Conservation (phyloP, 2,888 invertebrate species). For the Masnerella sp. region DNA sequence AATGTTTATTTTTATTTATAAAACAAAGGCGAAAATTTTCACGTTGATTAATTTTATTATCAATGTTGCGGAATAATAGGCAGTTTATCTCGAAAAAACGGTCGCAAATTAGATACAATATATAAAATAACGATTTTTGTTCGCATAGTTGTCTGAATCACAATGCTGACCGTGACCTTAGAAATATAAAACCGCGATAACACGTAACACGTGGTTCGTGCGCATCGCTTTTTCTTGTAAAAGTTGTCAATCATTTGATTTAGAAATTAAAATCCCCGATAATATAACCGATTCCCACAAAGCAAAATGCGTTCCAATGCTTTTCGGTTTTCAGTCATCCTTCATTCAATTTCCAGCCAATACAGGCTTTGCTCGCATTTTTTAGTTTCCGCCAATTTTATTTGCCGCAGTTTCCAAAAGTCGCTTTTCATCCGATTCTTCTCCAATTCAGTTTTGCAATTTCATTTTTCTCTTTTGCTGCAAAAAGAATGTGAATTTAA, state of each 20-base stretch:
- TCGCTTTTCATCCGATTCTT: no score
- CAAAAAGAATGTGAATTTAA: no score
- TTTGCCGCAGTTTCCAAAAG: no score
- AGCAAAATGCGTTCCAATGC: background rate
- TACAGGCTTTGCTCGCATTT: background rate
- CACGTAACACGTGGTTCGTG: slow-evolving; percentile 50
- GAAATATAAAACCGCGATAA: slow-evolving; percentile 55
- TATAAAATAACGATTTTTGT: slow-evolving; percentile 39
- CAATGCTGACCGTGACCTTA: slow-evolving; percentile 60
- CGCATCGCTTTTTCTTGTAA: slow-evolving; percentile 50
- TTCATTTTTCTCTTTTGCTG: no score
- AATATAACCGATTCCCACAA: slow-evolving; percentile 20
- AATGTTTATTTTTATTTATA: no score
- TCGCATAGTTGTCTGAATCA: slow-evolving; percentile 42
- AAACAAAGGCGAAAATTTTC: no score
- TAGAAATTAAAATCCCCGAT: slow-evolving; percentile 32
- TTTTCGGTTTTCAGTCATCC: background rate
- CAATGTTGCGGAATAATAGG: no score
- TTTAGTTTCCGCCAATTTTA: no score
- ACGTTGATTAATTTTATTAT: no score
- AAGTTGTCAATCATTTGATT: slow-evolving; percentile 44
- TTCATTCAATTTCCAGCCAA: background rate
- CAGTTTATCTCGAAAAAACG: no score
- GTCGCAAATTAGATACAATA: slow-evolving; percentile 13
- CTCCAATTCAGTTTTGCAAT: no score